A percentile compares a stretch with the other conserved stretches of the same genome.
Conservation (phyloP, 2,888 invertebrate species). For the Coecobrya sp. region DNA sequence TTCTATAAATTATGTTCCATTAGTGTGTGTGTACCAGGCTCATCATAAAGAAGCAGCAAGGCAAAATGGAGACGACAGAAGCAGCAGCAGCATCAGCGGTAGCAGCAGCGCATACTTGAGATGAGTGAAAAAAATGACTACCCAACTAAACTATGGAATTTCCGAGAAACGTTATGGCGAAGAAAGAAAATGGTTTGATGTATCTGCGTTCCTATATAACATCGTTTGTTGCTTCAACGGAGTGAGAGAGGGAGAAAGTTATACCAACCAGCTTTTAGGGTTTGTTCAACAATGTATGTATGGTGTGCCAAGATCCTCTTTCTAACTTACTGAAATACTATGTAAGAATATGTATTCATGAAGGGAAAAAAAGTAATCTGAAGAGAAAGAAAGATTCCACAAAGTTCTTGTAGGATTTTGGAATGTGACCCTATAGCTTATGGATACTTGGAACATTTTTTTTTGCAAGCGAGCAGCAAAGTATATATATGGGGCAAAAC, state of each 20-base stretch:
- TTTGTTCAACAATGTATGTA: neutral
- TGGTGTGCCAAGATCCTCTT: neutral
- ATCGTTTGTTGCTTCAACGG: constrained; percentile 12
- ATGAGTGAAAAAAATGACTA: constrained; percentile 18
- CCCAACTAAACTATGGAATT: constrained; percentile 48
- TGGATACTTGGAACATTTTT: neutral
- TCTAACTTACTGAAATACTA: neutral
- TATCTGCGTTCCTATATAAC: neutral
- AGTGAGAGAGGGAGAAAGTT: neutral
- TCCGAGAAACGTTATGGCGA: neutral
- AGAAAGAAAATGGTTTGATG: neutral
- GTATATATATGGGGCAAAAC: neutral
- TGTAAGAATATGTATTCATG: neutral
- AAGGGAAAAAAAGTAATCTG: neutral
- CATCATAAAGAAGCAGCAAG: neutral
- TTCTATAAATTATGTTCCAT: constrained; percentile 59
- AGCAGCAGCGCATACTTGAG: neutral
- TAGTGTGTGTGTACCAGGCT: neutral
- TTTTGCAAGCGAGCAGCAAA: neutral
- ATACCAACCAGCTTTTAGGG: neutral
- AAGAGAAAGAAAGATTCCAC: constrained; percentile 6
- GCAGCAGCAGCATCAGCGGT: neutral
- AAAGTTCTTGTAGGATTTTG: constrained; percentile 3
- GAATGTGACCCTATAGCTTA: constrained; percentile 28
- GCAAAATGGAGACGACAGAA: neutral